phyloP scores from a whole-genome alignment of 1,140 invertebrate genomes.

The Lepidurus packardi region DNA sequence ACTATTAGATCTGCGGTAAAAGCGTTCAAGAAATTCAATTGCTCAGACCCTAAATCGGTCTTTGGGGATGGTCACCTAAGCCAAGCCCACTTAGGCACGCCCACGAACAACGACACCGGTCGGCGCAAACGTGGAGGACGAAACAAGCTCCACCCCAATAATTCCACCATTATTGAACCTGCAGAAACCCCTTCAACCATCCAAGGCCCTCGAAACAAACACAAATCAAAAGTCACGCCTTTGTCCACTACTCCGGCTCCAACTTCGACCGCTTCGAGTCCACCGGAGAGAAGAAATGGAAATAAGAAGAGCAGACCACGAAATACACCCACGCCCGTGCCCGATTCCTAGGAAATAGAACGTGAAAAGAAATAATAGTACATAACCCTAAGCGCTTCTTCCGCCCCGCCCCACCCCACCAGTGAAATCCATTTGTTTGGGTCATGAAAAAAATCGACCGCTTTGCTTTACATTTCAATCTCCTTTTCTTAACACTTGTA shows the following conservation, averaged over 20 bases:
- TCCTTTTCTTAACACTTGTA: background rate
- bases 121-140: background rate
- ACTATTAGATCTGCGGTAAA: slow-evolving; percentile 45
- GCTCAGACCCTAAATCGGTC: slow-evolving; percentile 46
- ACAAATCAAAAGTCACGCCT: background rate
- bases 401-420: background rate
- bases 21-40: slow-evolving; percentile 47
- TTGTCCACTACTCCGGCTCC: background rate
- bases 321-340: background rate
- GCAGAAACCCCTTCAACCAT: background rate
- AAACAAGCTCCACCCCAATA: background rate
- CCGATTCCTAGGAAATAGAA: background rate
- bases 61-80: slow-evolving; percentile 32
- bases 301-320: background rate
- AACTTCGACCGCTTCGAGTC: background rate
- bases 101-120: background rate
- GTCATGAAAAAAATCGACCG: background rate
- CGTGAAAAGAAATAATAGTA: background rate
- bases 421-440: background rate
- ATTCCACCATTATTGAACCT: background rate
- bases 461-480: slow-evolving; percentile 17
- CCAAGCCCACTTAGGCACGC: background rate
- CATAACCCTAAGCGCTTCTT: background rate
- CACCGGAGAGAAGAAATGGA: background rate
- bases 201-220: background rate